Evolutionary conservation across 2,888 invertebrate species (phyloP), one percentile per base, ranked within the genome.

Genomic region (Drosophila mimetica): DNA sequence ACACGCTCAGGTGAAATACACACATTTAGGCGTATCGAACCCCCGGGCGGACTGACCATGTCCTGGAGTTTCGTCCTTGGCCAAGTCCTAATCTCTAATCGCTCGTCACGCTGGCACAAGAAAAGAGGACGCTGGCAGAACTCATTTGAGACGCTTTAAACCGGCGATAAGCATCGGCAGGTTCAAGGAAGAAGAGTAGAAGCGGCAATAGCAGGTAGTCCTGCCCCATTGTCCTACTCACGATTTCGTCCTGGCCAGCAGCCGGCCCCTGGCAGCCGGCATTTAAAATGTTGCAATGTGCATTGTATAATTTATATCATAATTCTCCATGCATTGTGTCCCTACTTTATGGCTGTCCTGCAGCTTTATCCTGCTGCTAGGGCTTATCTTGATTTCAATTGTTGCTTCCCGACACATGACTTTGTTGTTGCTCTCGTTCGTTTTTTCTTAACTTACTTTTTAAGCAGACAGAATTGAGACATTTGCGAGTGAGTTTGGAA

Each of bases 221-320:
- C 65, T 73, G 69, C 54, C 73, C 79, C 61, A 85, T 85, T 82
- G 79, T 82, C 86, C 86, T 80, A 77, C 57, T 37, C 64, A 61
- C 73, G 74, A 76, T 65, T 77, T 73, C 46, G 46, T 47, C 54
- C 65, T 59, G 52, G 72, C 48, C 36, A 53, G 59, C 73, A 69
- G 70, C 65, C 63, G 53, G 34, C 74, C 69, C 58, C 64, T 55
- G 61, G 63, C 81, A 77, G 66, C 61, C 77, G 75, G 65, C 66
- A 37, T 71, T 72, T 60, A 74, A 82, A 83, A 76, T 81, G 84
- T 84, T 84, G 84, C 84, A 84, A 82, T 81, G 86, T 86, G 81
- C 75, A 81, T 77, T 81, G 77, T 79, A 79, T 72, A 86, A 86
- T 82, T 86, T 84, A 80, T 85, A 84, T 86, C 85, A 85, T 85